Conservation (phyloP, 2,797 vertebrate species). For the Selene dorsalis region DNA sequence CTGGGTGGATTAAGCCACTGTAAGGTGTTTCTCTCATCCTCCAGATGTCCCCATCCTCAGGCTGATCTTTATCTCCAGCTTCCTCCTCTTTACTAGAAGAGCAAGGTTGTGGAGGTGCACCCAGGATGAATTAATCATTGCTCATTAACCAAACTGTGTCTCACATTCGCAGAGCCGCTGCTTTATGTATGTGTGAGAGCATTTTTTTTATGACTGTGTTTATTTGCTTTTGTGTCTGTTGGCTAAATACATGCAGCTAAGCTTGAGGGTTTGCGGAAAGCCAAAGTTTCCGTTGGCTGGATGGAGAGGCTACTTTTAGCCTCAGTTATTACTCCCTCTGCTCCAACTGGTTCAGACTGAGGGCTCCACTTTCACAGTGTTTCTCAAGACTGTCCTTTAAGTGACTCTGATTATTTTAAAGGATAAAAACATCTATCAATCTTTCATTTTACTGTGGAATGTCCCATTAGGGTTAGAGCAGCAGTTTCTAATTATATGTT, state of each 20-base stretch:
- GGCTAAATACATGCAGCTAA: slow-evolving; percentile 68
- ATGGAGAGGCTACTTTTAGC: slow-evolving; percentile 77
- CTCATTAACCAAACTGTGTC: slow-evolving; percentile 53
- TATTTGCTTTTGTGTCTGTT: slow-evolving; percentile 80
- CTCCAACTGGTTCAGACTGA: slow-evolving; percentile 61
- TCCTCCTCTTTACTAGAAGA: background rate
- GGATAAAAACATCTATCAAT: slow-evolving; percentile 65
- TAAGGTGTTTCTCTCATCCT: slow-evolving; percentile 7
- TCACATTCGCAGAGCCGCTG: slow-evolving; percentile 42
- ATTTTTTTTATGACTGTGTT: slow-evolving; percentile 72
- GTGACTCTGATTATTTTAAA: slow-evolving; percentile 65
- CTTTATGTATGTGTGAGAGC: slow-evolving; percentile 71
- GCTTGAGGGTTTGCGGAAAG: slow-evolving; percentile 76
- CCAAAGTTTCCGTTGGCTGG: slow-evolving; percentile 79
- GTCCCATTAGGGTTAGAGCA: slow-evolving; percentile 61
- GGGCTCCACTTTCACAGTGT: slow-evolving; percentile 36
- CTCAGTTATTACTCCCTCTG: slow-evolving; percentile 61
- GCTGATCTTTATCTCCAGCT: slow-evolving; percentile 18
- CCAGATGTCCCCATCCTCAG: slow-evolving; percentile 14
- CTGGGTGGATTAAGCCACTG: background rate
- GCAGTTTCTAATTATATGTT: slow-evolving; percentile 76
- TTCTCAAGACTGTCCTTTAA: slow-evolving; percentile 53
- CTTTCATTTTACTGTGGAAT: slow-evolving; percentile 59
- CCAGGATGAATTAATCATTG: slow-evolving; percentile 46
- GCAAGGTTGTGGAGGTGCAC: slow-evolving; percentile 7